Evolutionary conservation across 2,888 invertebrate genomes (phyloP).

Genomic region (Auanema sp.): DNA sequence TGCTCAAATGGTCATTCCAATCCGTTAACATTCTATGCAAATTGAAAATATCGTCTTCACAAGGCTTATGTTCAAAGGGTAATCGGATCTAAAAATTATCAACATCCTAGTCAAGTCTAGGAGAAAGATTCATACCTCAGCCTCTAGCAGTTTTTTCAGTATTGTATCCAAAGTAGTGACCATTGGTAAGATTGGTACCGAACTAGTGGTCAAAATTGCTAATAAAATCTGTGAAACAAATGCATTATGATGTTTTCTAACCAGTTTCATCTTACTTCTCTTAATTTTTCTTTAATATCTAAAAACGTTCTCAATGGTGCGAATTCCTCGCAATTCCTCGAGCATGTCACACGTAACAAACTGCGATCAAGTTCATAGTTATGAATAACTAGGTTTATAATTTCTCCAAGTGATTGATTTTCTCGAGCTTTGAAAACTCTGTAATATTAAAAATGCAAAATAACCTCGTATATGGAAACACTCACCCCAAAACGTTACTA

Average conservation of each 20-base stretch:
- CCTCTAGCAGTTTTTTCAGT: constrained; percentile 6
- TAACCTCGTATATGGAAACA: not conserved
- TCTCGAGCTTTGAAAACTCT: constrained; percentile 37
- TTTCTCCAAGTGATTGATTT: constrained; percentile 35
- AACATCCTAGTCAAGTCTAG: not conserved
- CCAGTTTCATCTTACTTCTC: constrained; percentile 17
- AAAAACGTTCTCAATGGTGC: constrained; percentile 19
- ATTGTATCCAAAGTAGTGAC: constrained; percentile 27
- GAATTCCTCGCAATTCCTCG: constrained; percentile 22
- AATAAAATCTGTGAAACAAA: constrained; percentile 21
- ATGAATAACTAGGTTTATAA: constrained; percentile 34
- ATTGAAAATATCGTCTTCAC: constrained; percentile 32
- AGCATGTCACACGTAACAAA: constrained; percentile 27
- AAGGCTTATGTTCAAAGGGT: constrained; percentile 26
- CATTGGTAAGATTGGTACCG: constrained; percentile 32
- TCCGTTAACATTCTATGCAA: constrained; percentile 28
- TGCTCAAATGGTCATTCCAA: constrained; percentile 33
- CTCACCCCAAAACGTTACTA: constrained; percentile 34
- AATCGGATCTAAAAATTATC: constrained; percentile 26
- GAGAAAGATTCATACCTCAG: constrained; percentile 1
- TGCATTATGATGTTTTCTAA: not conserved
- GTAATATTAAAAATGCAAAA: constrained; percentile 5
- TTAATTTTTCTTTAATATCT: constrained; percentile 30
- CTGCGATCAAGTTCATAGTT: constrained; percentile 34
- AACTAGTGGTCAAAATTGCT: constrained; percentile 23